Conservation (phyloP, 53 echinoderm and acorn worm species). For the Actinopyga echinites region DNA sequence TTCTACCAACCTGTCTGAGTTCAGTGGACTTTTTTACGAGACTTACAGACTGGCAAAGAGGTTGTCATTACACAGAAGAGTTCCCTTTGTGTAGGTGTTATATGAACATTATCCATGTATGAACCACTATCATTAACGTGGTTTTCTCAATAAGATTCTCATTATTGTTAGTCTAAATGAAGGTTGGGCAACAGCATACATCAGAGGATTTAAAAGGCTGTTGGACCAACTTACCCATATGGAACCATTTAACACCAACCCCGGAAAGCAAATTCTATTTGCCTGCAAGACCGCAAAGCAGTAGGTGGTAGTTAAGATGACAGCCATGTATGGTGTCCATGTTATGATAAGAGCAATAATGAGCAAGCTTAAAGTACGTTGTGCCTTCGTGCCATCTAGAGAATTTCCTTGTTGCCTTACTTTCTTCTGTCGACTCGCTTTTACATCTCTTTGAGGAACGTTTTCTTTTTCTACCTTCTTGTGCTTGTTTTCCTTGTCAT, state of each 20-base stretch:
- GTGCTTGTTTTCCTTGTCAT: too few species aligned
- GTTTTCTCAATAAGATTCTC: background rate
- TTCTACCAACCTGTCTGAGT: too few species aligned
- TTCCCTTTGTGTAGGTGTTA: too few species aligned
- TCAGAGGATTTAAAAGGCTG: slow-evolving; percentile 3
- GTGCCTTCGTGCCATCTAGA: background rate
- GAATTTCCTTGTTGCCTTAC: background rate
- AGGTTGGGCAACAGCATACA: background rate
- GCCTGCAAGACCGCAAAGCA: background rate
- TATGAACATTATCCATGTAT: too few species aligned
- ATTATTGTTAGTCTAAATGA: background rate
- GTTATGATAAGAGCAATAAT: background rate
- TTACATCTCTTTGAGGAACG: too few species aligned
- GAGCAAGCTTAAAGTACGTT: background rate
- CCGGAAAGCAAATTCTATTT: background rate
- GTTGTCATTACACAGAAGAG: too few species aligned
- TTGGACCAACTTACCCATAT: background rate
- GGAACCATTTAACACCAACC: background rate
- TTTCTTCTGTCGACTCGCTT: background rate
- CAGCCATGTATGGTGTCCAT: background rate
- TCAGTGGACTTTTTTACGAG: too few species aligned
- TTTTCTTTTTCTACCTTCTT: too few species aligned
- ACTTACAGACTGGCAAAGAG: too few species aligned
- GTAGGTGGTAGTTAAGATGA: background rate
- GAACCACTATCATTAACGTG: too few species aligned